phyloP scores from a whole-genome alignment of 2,888 invertebrate species.

The Rhimphoctona megacephalus region DNA sequence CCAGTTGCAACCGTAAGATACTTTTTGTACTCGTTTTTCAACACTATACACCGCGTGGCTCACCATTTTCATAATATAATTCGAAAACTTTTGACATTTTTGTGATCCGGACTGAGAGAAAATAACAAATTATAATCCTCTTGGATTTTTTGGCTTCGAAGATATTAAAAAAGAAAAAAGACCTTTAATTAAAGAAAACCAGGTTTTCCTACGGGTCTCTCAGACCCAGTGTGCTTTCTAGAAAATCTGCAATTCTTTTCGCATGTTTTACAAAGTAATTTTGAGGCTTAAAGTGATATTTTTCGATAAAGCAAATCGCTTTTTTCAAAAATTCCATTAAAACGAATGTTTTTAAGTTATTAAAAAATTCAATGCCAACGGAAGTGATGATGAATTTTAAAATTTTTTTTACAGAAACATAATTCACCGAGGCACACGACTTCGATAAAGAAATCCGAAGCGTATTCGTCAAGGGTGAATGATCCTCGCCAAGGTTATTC shows the following conservation, averaged over 20 bases:
- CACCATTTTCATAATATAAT: not conserved
- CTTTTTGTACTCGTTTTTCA: constrained; percentile 32
- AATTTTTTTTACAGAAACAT: not conserved
- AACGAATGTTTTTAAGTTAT: not conserved
- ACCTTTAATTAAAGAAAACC: too few relatives aligned
- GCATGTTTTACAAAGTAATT: too few relatives aligned
- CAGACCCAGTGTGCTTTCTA: too few relatives aligned
- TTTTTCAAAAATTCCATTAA: not conserved
- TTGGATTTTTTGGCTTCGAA: too few relatives aligned
- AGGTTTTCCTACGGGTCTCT: too few relatives aligned
- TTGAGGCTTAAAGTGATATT: not conserved
- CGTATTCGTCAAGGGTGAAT: not conserved
- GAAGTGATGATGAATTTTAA: not conserved
- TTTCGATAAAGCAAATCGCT: not conserved
- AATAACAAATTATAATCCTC: too few relatives aligned
- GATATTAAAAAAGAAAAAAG: too few relatives aligned
- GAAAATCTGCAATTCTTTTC: too few relatives aligned
- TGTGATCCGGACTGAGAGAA: too few relatives aligned
- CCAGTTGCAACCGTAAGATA: constrained; percentile 44
- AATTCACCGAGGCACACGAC: constrained; percentile 6
- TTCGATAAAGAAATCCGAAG: constrained; percentile 7
- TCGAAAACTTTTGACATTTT: not conserved
- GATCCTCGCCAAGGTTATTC: constrained; percentile 12
- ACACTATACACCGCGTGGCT: not conserved
- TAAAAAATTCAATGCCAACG: too few relatives aligned